Base-by-base conservation (phyloP, 2,888 invertebrate species). In the Andrena hattorfiana region DNA sequence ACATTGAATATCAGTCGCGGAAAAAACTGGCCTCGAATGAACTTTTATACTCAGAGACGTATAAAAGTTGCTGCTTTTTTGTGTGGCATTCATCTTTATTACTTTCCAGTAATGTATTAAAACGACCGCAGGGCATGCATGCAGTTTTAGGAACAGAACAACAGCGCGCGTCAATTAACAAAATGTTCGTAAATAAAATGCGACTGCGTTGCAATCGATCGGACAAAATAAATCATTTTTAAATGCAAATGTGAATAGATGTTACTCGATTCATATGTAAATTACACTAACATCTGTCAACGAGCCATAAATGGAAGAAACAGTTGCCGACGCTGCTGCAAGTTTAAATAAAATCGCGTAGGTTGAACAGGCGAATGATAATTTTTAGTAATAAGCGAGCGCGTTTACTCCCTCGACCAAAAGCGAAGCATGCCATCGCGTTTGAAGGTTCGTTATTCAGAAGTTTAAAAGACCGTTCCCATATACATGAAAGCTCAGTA, bases 81-180 rank as follows among this genome's bases (percentile, higher is more conserved):
- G 2, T 2, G 54, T 2, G 8, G 20, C n/a, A 54, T 54, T 54
- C 54, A 20, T 54, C 54, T 20, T 8, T 54, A 20, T 20, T 54
- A 54, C 54, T 54, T 54, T n/a, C 20, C n/a, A 20, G 20, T 23
- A 54, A n/a, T 54, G n/a, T 23, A 54, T 54, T 54, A 54, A 54
- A 54, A n/a, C 54, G 54, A 54, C 20, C 6, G 54, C 23, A 1
- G 23, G 4, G 1, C 8, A 23, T 54, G 54, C 3, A 8, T 0
- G 54, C 54, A 20, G 23, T 10, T n/a, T 3, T 20, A 20, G 20
- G 54, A 20, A 20, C 54, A 8, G 23, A 8, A 2, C n/a, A 23
- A 54, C n/a, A 54, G 2, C 20, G 2, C n/a, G 8, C 23, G 23
- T 20, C 20, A 54, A 54, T 54, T 54, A 20, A 23, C 8, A 5